A percentile compares a stretch with the other conserved stretches of the same genome.
Evolutionary conservation across 1,140 invertebrate genomes (phyloP).

Genomic region (Panonychus citri): DNA sequence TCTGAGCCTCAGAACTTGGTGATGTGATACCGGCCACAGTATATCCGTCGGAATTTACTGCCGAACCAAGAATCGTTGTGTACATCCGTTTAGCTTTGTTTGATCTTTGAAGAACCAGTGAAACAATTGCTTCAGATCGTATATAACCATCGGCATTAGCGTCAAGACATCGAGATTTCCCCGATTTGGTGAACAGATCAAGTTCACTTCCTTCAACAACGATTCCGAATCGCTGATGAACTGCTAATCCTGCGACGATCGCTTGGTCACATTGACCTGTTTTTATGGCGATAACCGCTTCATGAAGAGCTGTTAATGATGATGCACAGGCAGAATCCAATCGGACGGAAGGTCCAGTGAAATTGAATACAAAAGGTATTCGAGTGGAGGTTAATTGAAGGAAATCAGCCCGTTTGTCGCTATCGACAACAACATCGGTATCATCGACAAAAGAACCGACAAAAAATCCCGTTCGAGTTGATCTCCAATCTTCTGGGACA

Average conservation of each 20-base stretch:
- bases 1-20: conserved; percentile 63
- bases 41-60: conserved; percentile 31
- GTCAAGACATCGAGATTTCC: background rate
- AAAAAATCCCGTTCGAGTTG: background rate
- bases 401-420: background rate
- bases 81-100: conserved; percentile 51
- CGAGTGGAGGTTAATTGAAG: conserved; percentile 80
- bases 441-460: background rate
- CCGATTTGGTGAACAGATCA: background rate
- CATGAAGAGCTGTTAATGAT: conserved; percentile 1
- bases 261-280: conserved; percentile 2
- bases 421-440: background rate
- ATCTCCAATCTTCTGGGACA: background rate
- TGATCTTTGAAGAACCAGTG: conserved; percentile 53
- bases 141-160: conserved; percentile 15
- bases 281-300: conserved; percentile 1
- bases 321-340: conserved; percentile 67
- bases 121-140: conserved; percentile 54
- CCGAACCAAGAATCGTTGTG: conserved; percentile 41
- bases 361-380: conserved; percentile 80
- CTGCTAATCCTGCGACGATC: background rate
- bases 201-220: too few species aligned
- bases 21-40: conserved; percentile 43
- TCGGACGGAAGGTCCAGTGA: conserved; percentile 63
- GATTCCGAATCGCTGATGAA: background rate